phyloP scores from a whole-genome alignment of 2,113 vertebrate genomes.

The Malurus melanocephalus region DNA sequence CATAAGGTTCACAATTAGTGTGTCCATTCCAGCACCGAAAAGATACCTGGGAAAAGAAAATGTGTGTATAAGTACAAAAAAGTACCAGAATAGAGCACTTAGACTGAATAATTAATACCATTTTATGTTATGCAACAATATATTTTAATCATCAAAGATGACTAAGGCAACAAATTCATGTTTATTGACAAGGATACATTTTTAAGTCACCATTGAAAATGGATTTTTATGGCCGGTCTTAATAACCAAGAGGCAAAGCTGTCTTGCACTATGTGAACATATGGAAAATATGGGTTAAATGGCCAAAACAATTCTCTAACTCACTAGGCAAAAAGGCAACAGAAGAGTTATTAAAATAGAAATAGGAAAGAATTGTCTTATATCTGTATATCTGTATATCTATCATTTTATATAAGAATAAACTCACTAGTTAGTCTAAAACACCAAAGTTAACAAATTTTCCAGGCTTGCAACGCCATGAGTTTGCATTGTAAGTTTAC shows the following conservation, averaged over 20 bases:
- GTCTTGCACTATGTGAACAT: neutral
- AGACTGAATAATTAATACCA: conserved; percentile 43
- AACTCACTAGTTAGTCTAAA: neutral
- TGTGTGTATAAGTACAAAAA: conserved; percentile 17
- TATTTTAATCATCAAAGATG: conserved; percentile 16
- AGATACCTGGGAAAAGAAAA: conserved; percentile 54
- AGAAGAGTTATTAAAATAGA: neutral
- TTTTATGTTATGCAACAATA: conserved; percentile 1
- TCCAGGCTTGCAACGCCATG: neutral
- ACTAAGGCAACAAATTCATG: conserved; percentile 17
- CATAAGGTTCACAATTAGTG: neutral
- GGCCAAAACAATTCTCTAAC: neutral
- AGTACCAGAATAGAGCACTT: conserved; percentile 29
- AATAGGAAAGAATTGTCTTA: neutral
- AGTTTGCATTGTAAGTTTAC: neutral
- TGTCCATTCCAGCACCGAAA: conserved; percentile 18
- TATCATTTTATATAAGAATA: neutral
- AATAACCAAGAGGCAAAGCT: conserved; percentile 13
- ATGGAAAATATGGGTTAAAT: neutral
- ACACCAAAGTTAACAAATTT: neutral
- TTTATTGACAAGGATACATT: conserved; percentile 35
- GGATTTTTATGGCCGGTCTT: conserved; percentile 26
- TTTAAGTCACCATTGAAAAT: conserved; percentile 38
- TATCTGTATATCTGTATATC: neutral
- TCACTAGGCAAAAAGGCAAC: neutral